Evolutionary conservation across 2,888 invertebrate genomes (phyloP), one percentile per base, ranked within the genome.

Genomic region (Halictus ligatus): DNA sequence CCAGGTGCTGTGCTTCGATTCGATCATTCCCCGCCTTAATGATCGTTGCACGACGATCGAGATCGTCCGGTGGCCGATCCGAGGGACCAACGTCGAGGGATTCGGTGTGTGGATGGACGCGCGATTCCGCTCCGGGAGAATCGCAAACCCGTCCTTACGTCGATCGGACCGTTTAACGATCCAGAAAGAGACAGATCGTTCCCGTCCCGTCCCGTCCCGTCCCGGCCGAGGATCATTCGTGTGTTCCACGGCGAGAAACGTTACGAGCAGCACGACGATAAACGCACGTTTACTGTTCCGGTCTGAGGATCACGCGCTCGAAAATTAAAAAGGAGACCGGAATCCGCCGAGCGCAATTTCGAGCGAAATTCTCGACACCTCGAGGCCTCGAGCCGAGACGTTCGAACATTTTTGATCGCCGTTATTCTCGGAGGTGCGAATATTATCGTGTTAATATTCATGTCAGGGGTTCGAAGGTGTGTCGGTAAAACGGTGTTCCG

Each of bases 1-100:
- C 91, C 92, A 93, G 92, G 91, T 92, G 92, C 89, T 87, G 69
- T 77, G 83, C 84, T 75, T 86, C 87, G 89, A 90, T 90, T 83
- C 75, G 88, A 90, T 90, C 89, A 82, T 90, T 90, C 85, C 80
- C 88, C 89, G 90, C 91, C 89, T 89, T 89, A 91, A 91, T 92
- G 87, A 92, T 86, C 90, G 88, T 80, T 87, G 90, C 85, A 87
- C 87, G 79, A 40, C 46, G 64, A 67, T 40, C 29, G 29, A 54
- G 72, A 78, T 67, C 71, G 72, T 64, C 60, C 60, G 25, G 12
- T 25, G 60, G 29, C 29, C 60, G 60, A 64, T 15, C 60, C 25
- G 15, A 25, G 25, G 64, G 75, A 58, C 50, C 72, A 35, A 48
- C 48, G 15, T 40, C 73, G n/a, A 78, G 3, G 67, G 35, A 67